Evolutionary conservation across 2,797 vertebrate species (phyloP).

Genomic region (Aeoliscus strigatus): DNA sequence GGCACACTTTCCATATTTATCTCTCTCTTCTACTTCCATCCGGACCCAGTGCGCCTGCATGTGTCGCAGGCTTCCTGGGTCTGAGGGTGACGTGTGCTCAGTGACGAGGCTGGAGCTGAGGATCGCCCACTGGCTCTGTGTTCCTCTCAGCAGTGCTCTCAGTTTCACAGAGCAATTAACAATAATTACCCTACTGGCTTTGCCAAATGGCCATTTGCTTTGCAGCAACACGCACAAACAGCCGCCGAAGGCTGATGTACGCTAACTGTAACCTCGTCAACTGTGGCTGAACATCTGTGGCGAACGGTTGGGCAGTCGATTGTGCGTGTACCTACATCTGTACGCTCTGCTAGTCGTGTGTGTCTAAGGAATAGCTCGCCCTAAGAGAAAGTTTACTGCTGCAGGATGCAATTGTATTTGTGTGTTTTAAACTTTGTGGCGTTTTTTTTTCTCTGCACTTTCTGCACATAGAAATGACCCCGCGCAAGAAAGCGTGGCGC

Average conservation of each 20-base stretch:
- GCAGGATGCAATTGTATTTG: not conserved
- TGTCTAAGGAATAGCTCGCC: not conserved
- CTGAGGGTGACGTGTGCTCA: constrained; percentile 29
- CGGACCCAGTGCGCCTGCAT: constrained; percentile 26
- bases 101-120: constrained; percentile 28
- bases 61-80: constrained; percentile 28
- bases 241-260: constrained; percentile 34
- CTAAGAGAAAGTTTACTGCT: too few relatives aligned
- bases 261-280: constrained; percentile 30
- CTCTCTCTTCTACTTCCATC: constrained; percentile 15
- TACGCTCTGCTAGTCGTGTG: too few relatives aligned
- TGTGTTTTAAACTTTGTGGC: not conserved
- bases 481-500: not conserved
- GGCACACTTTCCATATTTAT: constrained; percentile 32
- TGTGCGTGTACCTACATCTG: constrained; percentile 7
- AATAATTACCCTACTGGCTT: constrained; percentile 62
- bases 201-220: constrained; percentile 64
- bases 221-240: constrained; percentile 35
- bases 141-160: constrained; percentile 55
- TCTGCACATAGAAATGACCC: not conserved
- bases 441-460: not conserved
- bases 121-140: constrained; percentile 49
- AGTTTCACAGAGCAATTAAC: constrained; percentile 67
- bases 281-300: constrained; percentile 36
- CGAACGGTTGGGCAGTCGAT: not conserved